phyloP scores from a whole-genome alignment of 1,140 invertebrate species.

The Drosophila lacertosa region DNA sequence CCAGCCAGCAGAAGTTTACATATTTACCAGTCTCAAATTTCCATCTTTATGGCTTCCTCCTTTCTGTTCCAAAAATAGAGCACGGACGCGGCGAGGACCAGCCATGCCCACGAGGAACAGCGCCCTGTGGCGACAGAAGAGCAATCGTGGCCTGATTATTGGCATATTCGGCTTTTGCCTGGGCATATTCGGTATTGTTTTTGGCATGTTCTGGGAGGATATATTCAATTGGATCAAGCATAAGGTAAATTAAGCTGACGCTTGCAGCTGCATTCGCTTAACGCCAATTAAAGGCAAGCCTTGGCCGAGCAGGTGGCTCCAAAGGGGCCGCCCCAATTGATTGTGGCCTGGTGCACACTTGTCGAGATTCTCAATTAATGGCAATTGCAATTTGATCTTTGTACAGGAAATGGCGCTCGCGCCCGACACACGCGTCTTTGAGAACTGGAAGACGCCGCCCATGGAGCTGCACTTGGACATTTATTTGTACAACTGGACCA shows the following conservation, averaged over 20 bases:
- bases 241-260: constrained; percentile 63
- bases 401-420: constrained; percentile 87
- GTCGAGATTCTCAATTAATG: constrained; percentile 72
- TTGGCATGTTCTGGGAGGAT: constrained; percentile 80
- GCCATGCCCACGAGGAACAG: constrained; percentile 61
- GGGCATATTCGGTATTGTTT: constrained; percentile 71
- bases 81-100: background rate
- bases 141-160: constrained; percentile 68
- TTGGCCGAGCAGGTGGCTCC: constrained; percentile 29
- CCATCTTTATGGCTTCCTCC: constrained; percentile 22
- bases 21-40: constrained; percentile 4
- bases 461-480: constrained; percentile 91
- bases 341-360: constrained; percentile 38
- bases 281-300: constrained; percentile 23
- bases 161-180: constrained; percentile 72
- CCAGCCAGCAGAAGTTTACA: background rate
- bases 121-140: constrained; percentile 59
- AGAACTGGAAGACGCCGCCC: constrained; percentile 90
- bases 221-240: constrained; percentile 79
- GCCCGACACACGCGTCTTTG: constrained; percentile 86
- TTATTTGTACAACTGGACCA: constrained; percentile 94
- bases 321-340: constrained; percentile 55
- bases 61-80: background rate
- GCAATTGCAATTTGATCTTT: constrained; percentile 54
- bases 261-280: constrained; percentile 65